These are phyloP conservation scores for Aleiodes leptofemur DNA, from an alignment of 2,888 invertebrate genomes.

Conservation along the genomic window DNA sequence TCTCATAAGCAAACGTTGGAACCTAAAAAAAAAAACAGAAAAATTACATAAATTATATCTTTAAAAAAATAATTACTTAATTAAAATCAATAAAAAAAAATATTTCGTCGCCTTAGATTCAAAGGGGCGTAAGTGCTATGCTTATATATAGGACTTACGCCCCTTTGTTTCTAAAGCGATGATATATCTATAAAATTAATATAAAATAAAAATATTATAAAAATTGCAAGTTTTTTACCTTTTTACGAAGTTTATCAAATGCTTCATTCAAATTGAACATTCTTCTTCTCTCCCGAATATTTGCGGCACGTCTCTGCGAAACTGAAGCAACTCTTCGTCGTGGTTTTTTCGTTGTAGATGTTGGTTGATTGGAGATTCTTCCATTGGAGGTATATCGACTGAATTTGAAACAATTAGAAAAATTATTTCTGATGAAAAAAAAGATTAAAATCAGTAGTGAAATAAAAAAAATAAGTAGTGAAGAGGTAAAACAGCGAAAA, in stretches of 20 bases:
- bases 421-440: neutral
- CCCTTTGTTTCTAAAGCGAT: too few relatives aligned
- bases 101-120: too few relatives aligned
- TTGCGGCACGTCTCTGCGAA: slow-evolving; percentile 93
- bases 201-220: neutral
- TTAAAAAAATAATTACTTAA: too few relatives aligned
- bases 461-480: neutral
- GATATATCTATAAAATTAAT: neutral
- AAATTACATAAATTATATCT: neutral
- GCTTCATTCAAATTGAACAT: slow-evolving; percentile 98
- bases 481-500: too few relatives aligned
- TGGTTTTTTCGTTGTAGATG: slow-evolving; percentile 82
- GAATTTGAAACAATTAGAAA: slow-evolving; percentile 26
- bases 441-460: too few relatives aligned
- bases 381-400: slow-evolving; percentile 72
- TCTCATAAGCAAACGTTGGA: slow-evolving; percentile 98
- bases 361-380: slow-evolving; percentile 68
- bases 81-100: too few relatives aligned
- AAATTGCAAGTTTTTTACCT: slow-evolving; percentile 76
- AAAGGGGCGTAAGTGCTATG: too few relatives aligned
- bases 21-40: slow-evolving; percentile 77
- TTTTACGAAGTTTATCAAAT: slow-evolving; percentile 93
- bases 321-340: slow-evolving; percentile 92
- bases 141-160: too few relatives aligned
- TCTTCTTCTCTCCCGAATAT: slow-evolving; percentile 92